These are phyloP conservation scores for Tetragnatha versicolor DNA, from an alignment of 1,140 invertebrate genomes.

Conservation along the genomic window DNA sequence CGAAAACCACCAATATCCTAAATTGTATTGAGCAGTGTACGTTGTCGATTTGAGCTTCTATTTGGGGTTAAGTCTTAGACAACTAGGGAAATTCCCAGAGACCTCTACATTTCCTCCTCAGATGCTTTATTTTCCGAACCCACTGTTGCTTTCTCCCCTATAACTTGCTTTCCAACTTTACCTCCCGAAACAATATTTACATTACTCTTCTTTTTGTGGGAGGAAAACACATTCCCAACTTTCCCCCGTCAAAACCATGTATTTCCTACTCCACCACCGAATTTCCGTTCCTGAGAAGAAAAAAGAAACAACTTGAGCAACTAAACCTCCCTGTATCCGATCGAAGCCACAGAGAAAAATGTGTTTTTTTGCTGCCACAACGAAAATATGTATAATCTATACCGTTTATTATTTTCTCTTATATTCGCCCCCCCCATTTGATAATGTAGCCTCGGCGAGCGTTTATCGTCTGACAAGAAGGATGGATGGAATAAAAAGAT, in stretches of 20 bases:
- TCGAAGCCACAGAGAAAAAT: neutral
- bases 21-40: neutral
- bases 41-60: neutral
- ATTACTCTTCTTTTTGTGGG: too few relatives aligned
- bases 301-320: neutral
- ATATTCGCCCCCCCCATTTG: neutral
- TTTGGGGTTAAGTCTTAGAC: neutral
- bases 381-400: slow-evolving; percentile 19
- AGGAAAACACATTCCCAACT: too few relatives aligned
- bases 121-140: too few relatives aligned
- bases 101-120: neutral
- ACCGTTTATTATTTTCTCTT: neutral
- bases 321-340: neutral
- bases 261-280: too few relatives aligned
- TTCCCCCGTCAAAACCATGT: too few relatives aligned
- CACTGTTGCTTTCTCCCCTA: neutral
- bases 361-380: neutral
- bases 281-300: neutral
- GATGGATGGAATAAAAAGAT: slow-evolving; percentile 6
- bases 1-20: neutral
- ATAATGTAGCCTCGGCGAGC: slow-evolving; percentile 1
- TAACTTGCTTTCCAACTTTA: neutral
- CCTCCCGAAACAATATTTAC: neutral
- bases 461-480: slow-evolving; percentile 19
- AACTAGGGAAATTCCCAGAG: neutral